phyloP scores from a whole-genome alignment of 2,113 vertebrate species.

The Boulengeromyrus knoepffleri region DNA sequence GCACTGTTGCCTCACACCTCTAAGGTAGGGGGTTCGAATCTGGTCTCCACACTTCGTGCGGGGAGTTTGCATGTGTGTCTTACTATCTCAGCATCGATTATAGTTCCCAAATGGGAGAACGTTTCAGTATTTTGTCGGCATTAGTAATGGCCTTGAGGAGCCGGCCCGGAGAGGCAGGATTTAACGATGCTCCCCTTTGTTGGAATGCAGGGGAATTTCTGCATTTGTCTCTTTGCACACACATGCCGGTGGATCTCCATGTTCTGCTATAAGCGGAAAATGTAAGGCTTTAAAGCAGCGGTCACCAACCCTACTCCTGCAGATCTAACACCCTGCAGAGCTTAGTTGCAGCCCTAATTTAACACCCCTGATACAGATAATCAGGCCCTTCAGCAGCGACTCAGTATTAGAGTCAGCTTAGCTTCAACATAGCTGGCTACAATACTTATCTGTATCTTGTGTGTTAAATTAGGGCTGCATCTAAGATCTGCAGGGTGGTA shows the following conservation, averaged over 20 bases:
- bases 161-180: not conserved
- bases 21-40: not conserved
- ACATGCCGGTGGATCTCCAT: not conserved
- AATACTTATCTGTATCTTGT: no score
- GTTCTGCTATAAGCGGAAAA: not conserved
- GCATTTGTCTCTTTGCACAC: not conserved
- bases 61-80: not conserved
- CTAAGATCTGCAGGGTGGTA: no score
- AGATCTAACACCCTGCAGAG: no score
- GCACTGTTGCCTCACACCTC: not conserved
- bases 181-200: not conserved
- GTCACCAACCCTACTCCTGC: no score
- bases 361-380: no score
- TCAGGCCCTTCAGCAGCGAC: no score
- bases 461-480: no score
- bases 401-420: no score
- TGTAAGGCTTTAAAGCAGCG: not conserved
- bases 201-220: not conserved
- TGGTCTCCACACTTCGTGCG: not conserved
- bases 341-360: no score
- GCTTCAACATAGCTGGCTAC: no score
- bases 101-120: not conserved
- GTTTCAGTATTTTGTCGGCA: not conserved
- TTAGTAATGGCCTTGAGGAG: not conserved
- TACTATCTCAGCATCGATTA: not conserved